These are phyloP conservation scores for Hyperopisus bebe DNA, from an alignment of 2,113 vertebrate species.

Conservation along the genomic window DNA sequence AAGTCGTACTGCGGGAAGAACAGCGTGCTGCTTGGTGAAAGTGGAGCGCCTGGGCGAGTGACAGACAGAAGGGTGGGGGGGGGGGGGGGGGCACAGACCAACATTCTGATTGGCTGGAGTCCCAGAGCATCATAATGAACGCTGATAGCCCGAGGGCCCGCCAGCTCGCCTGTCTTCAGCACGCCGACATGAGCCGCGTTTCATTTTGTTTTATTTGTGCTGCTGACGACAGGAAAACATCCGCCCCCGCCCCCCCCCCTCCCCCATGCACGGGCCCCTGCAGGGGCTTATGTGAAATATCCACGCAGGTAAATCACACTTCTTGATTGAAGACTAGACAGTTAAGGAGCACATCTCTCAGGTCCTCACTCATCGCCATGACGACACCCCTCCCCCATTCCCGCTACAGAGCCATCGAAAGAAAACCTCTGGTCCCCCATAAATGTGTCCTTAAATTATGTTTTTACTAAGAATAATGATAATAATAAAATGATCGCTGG, in stretches of 20 bases:
- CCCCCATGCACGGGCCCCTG: background rate
- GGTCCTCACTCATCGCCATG: background rate
- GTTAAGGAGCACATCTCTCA: background rate
- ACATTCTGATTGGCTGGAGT: background rate
- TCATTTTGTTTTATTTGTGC: background rate
- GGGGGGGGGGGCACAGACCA: background rate
- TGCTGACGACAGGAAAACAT: background rate
- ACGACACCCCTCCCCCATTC: conserved; percentile 11
- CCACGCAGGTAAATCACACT: background rate
- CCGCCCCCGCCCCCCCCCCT: background rate
- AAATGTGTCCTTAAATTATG: conserved; percentile 22
- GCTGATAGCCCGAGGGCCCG: background rate
- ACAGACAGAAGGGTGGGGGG: background rate
- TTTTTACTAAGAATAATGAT: conserved; percentile 28
- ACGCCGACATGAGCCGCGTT: background rate
- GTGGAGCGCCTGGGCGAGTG: background rate
- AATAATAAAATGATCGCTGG: conserved; percentile 1
- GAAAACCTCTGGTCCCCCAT: conserved; percentile 31
- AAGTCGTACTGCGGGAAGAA: background rate
- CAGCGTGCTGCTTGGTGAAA: background rate
- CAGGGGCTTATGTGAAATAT: background rate
- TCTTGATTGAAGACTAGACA: background rate
- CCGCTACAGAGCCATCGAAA: conserved; percentile 27
- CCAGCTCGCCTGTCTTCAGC: background rate
- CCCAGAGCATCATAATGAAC: background rate